Evolutionary conservation across 2,888 invertebrate genomes (phyloP).

Genomic region (Parthenolecanium corni): DNA sequence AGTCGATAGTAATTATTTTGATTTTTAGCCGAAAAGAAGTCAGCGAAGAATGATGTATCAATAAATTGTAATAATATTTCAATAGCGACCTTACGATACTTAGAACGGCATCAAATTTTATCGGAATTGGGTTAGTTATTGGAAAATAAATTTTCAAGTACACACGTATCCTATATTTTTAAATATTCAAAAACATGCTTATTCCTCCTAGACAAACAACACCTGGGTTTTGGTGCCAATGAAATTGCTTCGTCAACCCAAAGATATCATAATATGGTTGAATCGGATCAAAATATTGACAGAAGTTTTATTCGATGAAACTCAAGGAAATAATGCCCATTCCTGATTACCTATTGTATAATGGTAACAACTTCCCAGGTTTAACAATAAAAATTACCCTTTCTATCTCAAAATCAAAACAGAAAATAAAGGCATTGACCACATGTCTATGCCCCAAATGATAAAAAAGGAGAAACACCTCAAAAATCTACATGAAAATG

Average conservation of each 20-base stretch:
- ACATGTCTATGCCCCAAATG: too few relatives aligned
- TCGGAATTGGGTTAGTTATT: constrained; percentile 9
- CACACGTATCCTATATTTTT: too few relatives aligned
- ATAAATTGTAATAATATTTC: constrained; percentile 47
- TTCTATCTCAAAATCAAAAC: too few relatives aligned
- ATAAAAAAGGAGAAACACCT: too few relatives aligned
- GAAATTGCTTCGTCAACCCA: neutral
- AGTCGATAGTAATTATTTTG: neutral
- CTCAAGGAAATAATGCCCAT: too few relatives aligned
- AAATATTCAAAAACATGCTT: too few relatives aligned
- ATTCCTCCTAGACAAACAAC: neutral
- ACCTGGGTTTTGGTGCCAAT: neutral
- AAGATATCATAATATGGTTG: neutral
- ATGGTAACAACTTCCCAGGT: too few relatives aligned
- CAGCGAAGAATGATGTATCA: neutral
- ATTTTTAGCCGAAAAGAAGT: constrained; percentile 8
- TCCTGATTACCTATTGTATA: too few relatives aligned
- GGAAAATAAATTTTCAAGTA: too few relatives aligned
- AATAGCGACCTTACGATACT: constrained; percentile 57
- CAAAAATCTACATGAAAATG: too few relatives aligned
- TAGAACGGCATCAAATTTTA: constrained; percentile 48
- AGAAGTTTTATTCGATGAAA: neutral
- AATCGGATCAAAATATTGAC: constrained; percentile 1
- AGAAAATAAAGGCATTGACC: too few relatives aligned
- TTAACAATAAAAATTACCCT: too few relatives aligned